Evolutionary conservation across 2,797 vertebrate species (phyloP), one percentile per base, ranked within the genome.

Genomic region (Melanotaenia nigrans): DNA sequence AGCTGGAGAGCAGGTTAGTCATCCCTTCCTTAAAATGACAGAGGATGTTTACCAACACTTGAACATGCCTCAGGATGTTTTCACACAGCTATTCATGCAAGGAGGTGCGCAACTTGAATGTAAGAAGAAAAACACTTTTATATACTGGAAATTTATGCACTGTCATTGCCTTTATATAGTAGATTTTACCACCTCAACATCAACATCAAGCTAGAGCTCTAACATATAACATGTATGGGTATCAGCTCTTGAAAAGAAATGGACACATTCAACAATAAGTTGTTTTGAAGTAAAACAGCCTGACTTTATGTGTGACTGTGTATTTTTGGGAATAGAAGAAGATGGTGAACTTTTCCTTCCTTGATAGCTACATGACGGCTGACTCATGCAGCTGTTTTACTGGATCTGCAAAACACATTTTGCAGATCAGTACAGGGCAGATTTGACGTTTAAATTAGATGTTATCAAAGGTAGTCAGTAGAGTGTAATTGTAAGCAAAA

Each of bases 1-100:
- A 87, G 85, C 87, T 81, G 85, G 80, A 85, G 85, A 84, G 79
- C 84, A 88, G 88, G 89, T 92, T 87, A 90, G 90, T 92, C 84
- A 84, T 83, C 73, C n/a, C 68, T 53, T 67, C 71, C 80, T 18
- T 77, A 58, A 81, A 73, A 65, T 75, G 77, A 77, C 71, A 8
- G 72, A 78, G 79, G 77, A 69, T 91, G 84, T 88, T 87, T 90
- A 78, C 81, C 22, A 78, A 85, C 38, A 70, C 75, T 38, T 35
- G 42, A 82, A 78, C 57, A 24, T n/a, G 73, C 67, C 64, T 63
- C 33, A 0, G 55, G 74, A 57, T 55, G 33, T 64, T 55, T 68
- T 68, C 77, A 68, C 73, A 68, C 67, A 58, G 25, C 45, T 22
- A 40, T 40, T 40, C 11, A 3, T 49, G 51, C 33, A 25, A 25